Percentiles rank a stretch among this genome's conserved stretches.
Evolutionary conservation across 23 tunicate genomes (phyloP).

Genomic region (Halocynthia roretzi): DNA sequence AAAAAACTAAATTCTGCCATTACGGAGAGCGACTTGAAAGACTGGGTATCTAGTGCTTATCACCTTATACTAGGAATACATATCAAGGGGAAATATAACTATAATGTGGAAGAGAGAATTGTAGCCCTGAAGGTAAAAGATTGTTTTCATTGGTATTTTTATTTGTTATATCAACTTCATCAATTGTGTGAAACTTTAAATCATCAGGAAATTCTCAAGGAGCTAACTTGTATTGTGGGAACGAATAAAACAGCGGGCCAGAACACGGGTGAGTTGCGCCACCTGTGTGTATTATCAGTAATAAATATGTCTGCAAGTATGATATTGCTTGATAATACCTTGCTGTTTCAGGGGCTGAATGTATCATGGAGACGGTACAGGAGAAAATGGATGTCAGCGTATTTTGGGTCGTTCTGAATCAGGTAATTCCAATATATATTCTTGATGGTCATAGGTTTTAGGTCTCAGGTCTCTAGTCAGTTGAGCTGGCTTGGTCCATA

Average conservation of each 20-base stretch:
- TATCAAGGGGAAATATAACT: neutral
- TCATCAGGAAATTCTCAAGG: constrained; percentile 1
- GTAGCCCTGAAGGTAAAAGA: neutral
- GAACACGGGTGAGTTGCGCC: no score
- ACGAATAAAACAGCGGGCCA: no score
- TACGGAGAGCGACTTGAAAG: neutral
- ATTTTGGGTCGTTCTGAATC: neutral
- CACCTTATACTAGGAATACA: neutral
- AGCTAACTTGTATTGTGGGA: neutral
- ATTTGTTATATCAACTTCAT: neutral
- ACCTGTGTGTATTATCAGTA: no score
- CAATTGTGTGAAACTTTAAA: neutral
- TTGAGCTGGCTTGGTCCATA: no score
- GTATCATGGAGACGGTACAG: neutral
- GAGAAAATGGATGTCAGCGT: neutral
- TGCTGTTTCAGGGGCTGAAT: no score
- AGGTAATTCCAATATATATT: constrained; percentile 1
- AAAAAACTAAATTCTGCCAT: neutral
- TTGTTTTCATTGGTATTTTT: neutral
- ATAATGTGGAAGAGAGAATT: neutral
- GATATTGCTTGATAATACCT: no score
- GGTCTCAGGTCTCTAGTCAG: neutral
- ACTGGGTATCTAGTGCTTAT: neutral
- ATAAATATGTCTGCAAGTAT: no score
- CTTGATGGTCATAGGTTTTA: neutral